Percentiles rank a stretch among this genome's conserved stretches.
These are phyloP conservation scores for Agriopis leucophaearia DNA, from an alignment of 2,888 invertebrate species.

Conservation along the genomic window DNA sequence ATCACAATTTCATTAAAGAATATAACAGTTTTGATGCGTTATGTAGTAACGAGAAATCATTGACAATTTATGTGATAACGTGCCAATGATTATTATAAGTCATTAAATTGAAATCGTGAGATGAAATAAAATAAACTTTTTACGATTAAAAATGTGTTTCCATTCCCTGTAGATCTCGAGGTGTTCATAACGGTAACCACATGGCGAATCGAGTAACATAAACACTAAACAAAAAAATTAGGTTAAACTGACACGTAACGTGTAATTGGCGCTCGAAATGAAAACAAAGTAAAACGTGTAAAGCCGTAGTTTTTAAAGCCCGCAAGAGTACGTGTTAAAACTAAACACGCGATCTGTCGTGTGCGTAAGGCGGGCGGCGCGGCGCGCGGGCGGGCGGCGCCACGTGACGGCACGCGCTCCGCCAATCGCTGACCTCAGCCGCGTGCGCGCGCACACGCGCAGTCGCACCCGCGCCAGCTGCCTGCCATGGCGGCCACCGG, in stretches of 20 bases:
- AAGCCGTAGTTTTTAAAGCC: constrained; percentile 72
- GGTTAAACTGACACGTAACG: constrained; percentile 47
- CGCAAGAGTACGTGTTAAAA: constrained; percentile 67
- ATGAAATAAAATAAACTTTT: constrained; percentile 57
- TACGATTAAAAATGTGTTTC: constrained; percentile 41
- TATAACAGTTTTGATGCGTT: constrained; percentile 8
- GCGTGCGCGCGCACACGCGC: constrained; percentile 78
- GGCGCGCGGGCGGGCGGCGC: constrained; percentile 47
- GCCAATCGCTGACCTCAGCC: constrained; percentile 64
- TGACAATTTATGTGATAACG: constrained; percentile 86
- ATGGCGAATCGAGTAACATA: constrained; percentile 26
- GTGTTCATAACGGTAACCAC: constrained; percentile 7
- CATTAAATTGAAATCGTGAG: constrained; percentile 53
- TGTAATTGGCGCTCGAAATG: constrained; percentile 65
- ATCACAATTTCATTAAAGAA: constrained; percentile 49
- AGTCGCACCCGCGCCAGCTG: constrained; percentile 83
- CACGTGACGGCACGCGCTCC: constrained; percentile 64
- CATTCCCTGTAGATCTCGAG: constrained; percentile 10
- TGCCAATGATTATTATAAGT: constrained; percentile 84
- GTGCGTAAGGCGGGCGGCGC: constrained; percentile 52
- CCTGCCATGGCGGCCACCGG: constrained; percentile 88
- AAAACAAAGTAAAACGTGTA: constrained; percentile 74
- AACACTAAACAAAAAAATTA: constrained; percentile 43
- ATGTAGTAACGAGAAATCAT: constrained; percentile 65
- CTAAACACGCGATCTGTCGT: constrained; percentile 60